Evolutionary conservation across 2,888 invertebrate species (phyloP).

Genomic region (Euspilapteryx auroguttella): DNA sequence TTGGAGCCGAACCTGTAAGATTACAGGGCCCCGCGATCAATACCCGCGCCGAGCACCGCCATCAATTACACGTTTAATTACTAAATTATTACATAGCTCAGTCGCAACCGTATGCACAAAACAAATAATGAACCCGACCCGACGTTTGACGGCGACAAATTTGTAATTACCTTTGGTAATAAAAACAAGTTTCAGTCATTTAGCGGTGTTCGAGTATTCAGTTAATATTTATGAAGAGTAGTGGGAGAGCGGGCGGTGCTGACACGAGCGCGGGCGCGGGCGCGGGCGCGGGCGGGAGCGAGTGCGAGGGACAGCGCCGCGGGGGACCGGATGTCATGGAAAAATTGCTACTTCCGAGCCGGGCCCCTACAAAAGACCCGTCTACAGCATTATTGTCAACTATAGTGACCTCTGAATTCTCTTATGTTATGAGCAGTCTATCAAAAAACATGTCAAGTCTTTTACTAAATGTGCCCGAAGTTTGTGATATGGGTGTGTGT

Average conservation of each 20-base stretch:
- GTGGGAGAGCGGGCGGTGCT: neutral
- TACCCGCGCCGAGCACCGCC: too few species aligned
- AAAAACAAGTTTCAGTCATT: slow-evolving; percentile 3
- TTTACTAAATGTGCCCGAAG: slow-evolving; percentile 13
- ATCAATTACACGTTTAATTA: too few species aligned
- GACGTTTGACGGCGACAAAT: too few species aligned
- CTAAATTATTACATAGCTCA: too few species aligned
- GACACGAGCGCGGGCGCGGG: neutral
- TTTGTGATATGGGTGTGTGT: too few species aligned
- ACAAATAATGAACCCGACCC: too few species aligned
- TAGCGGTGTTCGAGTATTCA: slow-evolving; percentile 4
- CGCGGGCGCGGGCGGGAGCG: slow-evolving; percentile 9
- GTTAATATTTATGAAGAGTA: slow-evolving; percentile 5
- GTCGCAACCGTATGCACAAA: too few species aligned
- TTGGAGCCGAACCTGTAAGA: too few species aligned
- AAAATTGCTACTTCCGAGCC: slow-evolving; percentile 51
- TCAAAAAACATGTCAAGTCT: slow-evolving; percentile 22
- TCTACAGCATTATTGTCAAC: slow-evolving; percentile 38
- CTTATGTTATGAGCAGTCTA: slow-evolving; percentile 23
- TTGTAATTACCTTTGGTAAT: too few species aligned
- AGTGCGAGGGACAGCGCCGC: slow-evolving; percentile 31
- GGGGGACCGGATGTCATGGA: slow-evolving; percentile 45
- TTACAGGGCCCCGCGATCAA: too few species aligned
- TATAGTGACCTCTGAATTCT: slow-evolving; percentile 27
- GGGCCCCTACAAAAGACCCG: slow-evolving; percentile 27